Base-by-base conservation (phyloP, 2,797 vertebrate genomes). In the Erithacus rubecula region DNA sequence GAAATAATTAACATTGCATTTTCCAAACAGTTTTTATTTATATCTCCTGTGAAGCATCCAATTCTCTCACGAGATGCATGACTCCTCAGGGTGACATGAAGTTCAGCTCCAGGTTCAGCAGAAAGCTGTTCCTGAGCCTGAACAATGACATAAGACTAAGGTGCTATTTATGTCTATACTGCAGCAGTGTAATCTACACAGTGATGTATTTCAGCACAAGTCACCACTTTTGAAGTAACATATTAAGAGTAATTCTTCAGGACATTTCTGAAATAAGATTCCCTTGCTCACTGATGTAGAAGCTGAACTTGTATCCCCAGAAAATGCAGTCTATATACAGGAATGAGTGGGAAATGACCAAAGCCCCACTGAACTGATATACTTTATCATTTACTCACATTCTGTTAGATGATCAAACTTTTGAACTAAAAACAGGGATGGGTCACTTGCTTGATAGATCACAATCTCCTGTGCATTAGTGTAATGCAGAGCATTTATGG, bases 151-250 rank as follows among this genome's bases (percentile, higher is more conserved):
- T 6, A 56, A 53, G 22, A 30, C 11, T 23, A 8, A 69, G 58
- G 30, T 4, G 24, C 4, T n/a, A 12, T 36, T 20, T 12, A 18
- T 1, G 1, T 18, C 19, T 49, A 21, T 11, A 44, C 10, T 2
- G 1, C 0, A 26, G 14, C 21, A 46, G 11, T 15, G 8, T 22
- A 41, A 41, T 20, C 17, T 34, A 22, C 18, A 37, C 6, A 30
- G 10, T 58, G 37, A 75, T 18, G 4, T 60, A 17, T 37, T 62
- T 37, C 17, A 78, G 46, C 13, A 7, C 21, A 49, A 22, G 6
- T 24, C 68, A 63, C 30, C 19, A 11, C 27, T 65, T 91, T 27
- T 43, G 32, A 72, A 82, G 52, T 14, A 47, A 32, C 7, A 23
- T 3, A 3, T 59, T 52, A 27, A 16, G 43, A 17, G 15, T 17